phyloP scores from a whole-genome alignment of 2,113 vertebrate species.

The Zapornia atra region DNA sequence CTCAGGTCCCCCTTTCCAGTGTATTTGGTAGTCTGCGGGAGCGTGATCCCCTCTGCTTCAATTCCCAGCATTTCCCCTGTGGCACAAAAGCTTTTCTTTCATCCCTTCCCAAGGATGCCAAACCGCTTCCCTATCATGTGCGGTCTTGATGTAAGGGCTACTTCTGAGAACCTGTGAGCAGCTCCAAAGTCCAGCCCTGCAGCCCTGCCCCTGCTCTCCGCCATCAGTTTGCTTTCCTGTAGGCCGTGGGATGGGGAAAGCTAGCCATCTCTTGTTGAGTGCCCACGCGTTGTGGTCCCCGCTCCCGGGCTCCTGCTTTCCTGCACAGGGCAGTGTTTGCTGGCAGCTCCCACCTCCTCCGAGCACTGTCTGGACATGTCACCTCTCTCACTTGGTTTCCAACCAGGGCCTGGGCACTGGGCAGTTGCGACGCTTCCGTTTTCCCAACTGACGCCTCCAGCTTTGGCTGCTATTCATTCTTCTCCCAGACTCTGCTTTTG shows the following conservation, averaged over 20 bases:
- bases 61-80: not conserved
- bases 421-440: not conserved
- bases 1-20: not conserved
- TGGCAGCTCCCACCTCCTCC: not conserved
- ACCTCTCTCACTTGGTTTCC: not conserved
- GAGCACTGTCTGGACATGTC: not conserved
- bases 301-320: not conserved
- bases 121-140: not conserved
- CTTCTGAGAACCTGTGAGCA: not conserved
- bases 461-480: not conserved
- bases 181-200: not conserved
- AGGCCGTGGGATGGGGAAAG: not conserved
- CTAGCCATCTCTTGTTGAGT: not conserved
- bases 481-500: not conserved
- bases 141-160: not conserved
- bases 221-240: not conserved
- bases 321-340: accelerated
- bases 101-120: not conserved
- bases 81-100: not conserved
- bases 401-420: not conserved
- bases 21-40: not conserved
- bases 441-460: not conserved
- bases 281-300: not conserved
- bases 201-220: not conserved
- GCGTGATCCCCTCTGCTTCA: not conserved